Percentiles rank a stretch among this genome's conserved stretches.
phyloP scores from a whole-genome alignment of 2,888 invertebrate genomes.

The Leuctra nigra region DNA sequence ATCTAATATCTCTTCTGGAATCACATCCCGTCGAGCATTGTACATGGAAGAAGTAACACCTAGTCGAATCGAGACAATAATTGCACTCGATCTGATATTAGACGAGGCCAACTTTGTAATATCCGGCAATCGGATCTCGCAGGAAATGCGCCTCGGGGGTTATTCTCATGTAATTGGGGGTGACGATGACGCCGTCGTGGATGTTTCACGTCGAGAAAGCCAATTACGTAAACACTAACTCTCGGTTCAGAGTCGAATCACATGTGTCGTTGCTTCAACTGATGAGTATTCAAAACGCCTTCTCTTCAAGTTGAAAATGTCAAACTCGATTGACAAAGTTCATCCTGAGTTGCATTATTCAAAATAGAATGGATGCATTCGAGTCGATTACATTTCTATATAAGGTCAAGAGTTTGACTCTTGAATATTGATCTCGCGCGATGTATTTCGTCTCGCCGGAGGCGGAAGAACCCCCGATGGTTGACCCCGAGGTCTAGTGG shows the following conservation, averaged over 20 bases:
- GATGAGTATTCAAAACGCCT: background rate
- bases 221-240: slow-evolving; percentile 1
- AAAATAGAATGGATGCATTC: no score
- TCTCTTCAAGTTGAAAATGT: no score
- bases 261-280: background rate
- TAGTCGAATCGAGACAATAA: slow-evolving; percentile 13
- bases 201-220: background rate
- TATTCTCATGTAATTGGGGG: background rate
- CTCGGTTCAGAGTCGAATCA: background rate
- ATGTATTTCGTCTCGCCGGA: no score
- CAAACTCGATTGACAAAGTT: no score
- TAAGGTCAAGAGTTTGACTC: no score
- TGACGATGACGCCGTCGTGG: background rate
- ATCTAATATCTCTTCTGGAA: no score
- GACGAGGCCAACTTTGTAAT: slow-evolving; percentile 14
- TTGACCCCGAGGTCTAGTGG: slow-evolving; percentile 12
- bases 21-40: no score
- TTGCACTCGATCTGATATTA: slow-evolving; percentile 3
- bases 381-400: no score
- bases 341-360: no score
- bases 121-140: slow-evolving; percentile 14
- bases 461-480: no score
- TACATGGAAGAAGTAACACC: slow-evolving; percentile 9
- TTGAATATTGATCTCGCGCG: no score
- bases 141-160: background rate